Evolutionary conservation across 2,888 invertebrate genomes (phyloP), one percentile per base, ranked within the genome.

Genomic region (Xestia ashworthii): DNA sequence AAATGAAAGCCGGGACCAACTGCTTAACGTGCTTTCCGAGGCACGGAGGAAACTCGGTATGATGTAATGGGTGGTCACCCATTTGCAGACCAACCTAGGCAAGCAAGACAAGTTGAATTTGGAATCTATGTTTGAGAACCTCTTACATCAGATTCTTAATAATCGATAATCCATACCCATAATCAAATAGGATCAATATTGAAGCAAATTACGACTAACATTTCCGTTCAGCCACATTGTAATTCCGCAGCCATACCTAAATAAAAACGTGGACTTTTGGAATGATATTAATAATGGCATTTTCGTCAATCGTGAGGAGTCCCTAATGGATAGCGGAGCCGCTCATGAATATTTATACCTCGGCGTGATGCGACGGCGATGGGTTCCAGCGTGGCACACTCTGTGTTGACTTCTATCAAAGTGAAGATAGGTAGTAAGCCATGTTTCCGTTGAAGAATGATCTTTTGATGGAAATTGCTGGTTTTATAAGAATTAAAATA

Each of bases 331-430:
- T 83, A 55, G 84, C 79, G 50, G 84, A 44, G 84, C 71, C 67
- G 22, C 77, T 84, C 76, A 84, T 88, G 89, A 82, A 88, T 89
- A 88, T 89, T 82, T 78, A 88, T 85, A 48, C 8, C 50, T 41
- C 71, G 75, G 67, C 70, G 77, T 75, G 82, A 68, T 72, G 83
- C 60, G 82, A 76, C 62, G 66, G 25, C n/a, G 70, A 38, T 22
- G 48, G 74, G 5, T 73, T 71, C 68, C 75, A 71, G 65, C 55
- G 74, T 53, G 38, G 38, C 11, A 76, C 48, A 71, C 65, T 58
- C 68, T 16, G 65, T 44, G 82, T 65, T 64, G 80, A 58, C 62
- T 68, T 38, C 12, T 41, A 62, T 16, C 50, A 19, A 22, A 71
- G 25, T 44, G 41, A 25, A 38, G 62, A 14, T 62, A 67, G 76